Percentiles rank a stretch among this genome's conserved stretches.
Conservation (phyloP, 1,140 invertebrate genomes). For the Hyles euphorbiae region DNA sequence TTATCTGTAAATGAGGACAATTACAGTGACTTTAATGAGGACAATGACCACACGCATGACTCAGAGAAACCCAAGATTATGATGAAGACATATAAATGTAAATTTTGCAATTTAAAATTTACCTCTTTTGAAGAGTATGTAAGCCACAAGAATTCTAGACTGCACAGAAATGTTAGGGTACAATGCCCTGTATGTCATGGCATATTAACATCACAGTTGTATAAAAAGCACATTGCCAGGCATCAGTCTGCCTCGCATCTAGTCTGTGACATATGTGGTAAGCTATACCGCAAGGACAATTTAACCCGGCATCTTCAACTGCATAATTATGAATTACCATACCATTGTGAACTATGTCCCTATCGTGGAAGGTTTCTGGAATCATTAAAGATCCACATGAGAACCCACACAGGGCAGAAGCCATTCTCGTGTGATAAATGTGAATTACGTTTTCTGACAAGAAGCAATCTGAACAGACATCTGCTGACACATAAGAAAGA, state of each 20-base stretch:
- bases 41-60: not conserved
- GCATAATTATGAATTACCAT: constrained; percentile 36
- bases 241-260: constrained; percentile 32
- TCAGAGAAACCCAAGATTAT: constrained; percentile 1
- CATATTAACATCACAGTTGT: constrained; percentile 27
- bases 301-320: constrained; percentile 31
- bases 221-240: constrained; percentile 31
- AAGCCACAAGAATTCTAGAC: constrained; percentile 24
- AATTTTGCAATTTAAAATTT: constrained; percentile 23
- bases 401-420: constrained; percentile 63
- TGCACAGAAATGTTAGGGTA: constrained; percentile 31
- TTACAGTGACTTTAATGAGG: not conserved
- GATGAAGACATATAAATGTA: constrained; percentile 19
- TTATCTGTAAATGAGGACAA: constrained; percentile 7
- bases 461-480: constrained; percentile 67
- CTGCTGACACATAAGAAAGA: constrained; percentile 41
- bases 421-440: constrained; percentile 67
- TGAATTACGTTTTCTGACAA: constrained; percentile 55
- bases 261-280: constrained; percentile 44
- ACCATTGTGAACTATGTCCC: constrained; percentile 37
- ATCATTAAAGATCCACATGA: constrained; percentile 59
- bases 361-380: constrained; percentile 40
- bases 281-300: constrained; percentile 37
- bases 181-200: constrained; percentile 34
- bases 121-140: constrained; percentile 15